Evolutionary conservation across 1,140 invertebrate species (phyloP), one percentile per base, ranked within the genome.

Genomic region (Aphaenogaster rudis): DNA sequence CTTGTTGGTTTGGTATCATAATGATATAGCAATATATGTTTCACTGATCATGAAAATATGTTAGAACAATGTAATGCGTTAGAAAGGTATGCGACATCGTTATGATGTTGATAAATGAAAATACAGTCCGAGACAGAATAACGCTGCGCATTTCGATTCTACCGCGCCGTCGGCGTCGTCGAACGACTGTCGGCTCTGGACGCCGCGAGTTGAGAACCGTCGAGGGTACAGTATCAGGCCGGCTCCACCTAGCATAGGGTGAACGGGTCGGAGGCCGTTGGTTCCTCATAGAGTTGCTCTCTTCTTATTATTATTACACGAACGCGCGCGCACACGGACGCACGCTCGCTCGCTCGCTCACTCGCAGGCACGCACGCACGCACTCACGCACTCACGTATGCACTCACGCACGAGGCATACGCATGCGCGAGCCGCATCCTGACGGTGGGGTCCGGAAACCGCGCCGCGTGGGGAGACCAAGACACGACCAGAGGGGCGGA

Each of bases 281-380:
- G 94, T 95, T 94, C 94, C 94, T 95, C 94, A 94, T 94, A 94
- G 93, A 94, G 93, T 95, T 93, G 94, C 93, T 94, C 93, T 94
- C 93, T 93, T 94, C 93, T 94, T 94, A 92, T 94, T 94, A 94
- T 94, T 94, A 94, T 94, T 93, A 93, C 92, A 92, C 91, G 93
- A 87, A 92, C 91, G 89, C 87, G 86, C 85, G 90, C 91, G 69
- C 90, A 86, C 89, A 80, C 88, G 91, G 86, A 87, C 86, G 79
- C 54, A 57, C 88, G 85, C 86, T 63, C 63, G 88, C 69, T 52
- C 42, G 66, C 88, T 80, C 80, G 67, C 86, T 59, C 64, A 8
- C 84, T 90, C 92, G 88, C 86, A 85, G 79, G 88, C 86, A 72
- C 89, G 87, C 87, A 86, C 90, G 92, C 80, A 88, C 66, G 63